These are phyloP conservation scores for Pseudococcus jackbeardsleyi DNA, from an alignment of 2,888 invertebrate species.

Conservation along the genomic window DNA sequence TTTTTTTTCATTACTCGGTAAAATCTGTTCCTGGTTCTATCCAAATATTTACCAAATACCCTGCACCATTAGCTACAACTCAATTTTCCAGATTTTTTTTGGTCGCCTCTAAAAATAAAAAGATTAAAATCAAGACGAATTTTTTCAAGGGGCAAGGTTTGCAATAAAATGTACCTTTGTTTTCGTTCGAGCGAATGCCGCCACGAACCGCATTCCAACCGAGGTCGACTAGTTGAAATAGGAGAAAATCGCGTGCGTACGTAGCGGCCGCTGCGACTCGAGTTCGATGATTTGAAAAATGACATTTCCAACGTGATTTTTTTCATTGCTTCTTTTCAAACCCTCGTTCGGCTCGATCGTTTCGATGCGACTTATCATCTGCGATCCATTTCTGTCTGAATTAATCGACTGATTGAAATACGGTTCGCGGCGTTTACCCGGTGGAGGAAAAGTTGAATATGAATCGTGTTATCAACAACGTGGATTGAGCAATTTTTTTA, in stretches of 20 bases:
- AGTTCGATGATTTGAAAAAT: conserved; percentile 30
- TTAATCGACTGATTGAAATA: conserved; percentile 14
- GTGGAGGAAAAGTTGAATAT: neutral
- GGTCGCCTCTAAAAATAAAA: no score
- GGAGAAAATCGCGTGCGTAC: neutral
- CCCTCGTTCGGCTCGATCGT: neutral
- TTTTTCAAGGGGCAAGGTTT: conserved; percentile 12
- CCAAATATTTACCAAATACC: no score
- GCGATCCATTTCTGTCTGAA: conserved; percentile 19
- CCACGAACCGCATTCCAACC: conserved; percentile 23
- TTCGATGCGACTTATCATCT: neutral
- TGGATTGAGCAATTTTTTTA: conserved; percentile 22
- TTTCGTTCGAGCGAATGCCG: conserved; percentile 12
- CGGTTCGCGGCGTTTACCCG: neutral
- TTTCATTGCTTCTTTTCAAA: neutral
- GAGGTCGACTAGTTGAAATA: conserved; percentile 25
- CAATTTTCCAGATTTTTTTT: no score
- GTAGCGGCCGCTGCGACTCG: neutral
- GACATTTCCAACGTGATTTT: neutral
- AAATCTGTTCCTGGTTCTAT: no score
- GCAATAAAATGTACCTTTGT: conserved; percentile 34
- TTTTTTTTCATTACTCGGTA: no score
- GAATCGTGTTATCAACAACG: neutral
- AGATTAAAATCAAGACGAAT: neutral
- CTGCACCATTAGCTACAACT: no score